A percentile compares a stretch with the other conserved stretches of the same genome.
phyloP scores from a whole-genome alignment of 1,140 invertebrate species.

The Zophobas morio region DNA sequence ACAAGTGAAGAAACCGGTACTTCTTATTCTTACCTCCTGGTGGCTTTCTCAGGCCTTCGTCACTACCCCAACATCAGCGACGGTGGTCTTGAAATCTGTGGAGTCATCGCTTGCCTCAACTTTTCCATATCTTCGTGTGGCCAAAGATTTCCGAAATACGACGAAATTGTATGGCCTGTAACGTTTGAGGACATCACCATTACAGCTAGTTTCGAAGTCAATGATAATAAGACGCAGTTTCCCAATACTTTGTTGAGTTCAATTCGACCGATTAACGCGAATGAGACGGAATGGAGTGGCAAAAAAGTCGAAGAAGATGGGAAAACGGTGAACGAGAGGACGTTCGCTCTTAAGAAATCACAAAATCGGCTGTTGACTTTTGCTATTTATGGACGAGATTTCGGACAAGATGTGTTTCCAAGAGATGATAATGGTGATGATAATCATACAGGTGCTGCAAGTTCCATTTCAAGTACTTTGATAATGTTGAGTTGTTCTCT shows the following conservation, averaged over 20 bases:
- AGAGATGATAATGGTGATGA: not conserved
- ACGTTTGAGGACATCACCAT: constrained; percentile 38
- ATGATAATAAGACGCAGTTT: constrained; percentile 13
- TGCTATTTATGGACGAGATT: constrained; percentile 47
- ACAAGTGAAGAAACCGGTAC: too few species aligned
- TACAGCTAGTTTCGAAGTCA: constrained; percentile 1
- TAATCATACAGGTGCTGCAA: not conserved
- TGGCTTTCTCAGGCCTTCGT: too few species aligned
- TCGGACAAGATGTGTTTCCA: constrained; percentile 48
- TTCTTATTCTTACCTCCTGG: too few species aligned
- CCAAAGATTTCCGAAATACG: constrained; percentile 49
- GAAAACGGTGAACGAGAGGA: not conserved
- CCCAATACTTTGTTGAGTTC: constrained; percentile 38
- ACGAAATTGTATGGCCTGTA: constrained; percentile 13
- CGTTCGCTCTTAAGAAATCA: not conserved
- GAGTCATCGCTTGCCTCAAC: constrained; percentile 69
- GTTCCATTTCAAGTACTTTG: too few species aligned
- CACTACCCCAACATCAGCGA: constrained; percentile 26
- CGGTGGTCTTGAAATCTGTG: constrained; percentile 70
- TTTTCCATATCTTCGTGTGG: constrained; percentile 67
- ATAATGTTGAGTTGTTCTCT: too few species aligned
- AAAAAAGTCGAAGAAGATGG: not conserved
- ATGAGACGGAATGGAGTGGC: not conserved
- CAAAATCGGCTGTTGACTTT: constrained; percentile 32
- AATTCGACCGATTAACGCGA: constrained; percentile 29